phyloP scores from a whole-genome alignment of 2,113 vertebrate genomes.

The Peromyscus polionotus region DNA sequence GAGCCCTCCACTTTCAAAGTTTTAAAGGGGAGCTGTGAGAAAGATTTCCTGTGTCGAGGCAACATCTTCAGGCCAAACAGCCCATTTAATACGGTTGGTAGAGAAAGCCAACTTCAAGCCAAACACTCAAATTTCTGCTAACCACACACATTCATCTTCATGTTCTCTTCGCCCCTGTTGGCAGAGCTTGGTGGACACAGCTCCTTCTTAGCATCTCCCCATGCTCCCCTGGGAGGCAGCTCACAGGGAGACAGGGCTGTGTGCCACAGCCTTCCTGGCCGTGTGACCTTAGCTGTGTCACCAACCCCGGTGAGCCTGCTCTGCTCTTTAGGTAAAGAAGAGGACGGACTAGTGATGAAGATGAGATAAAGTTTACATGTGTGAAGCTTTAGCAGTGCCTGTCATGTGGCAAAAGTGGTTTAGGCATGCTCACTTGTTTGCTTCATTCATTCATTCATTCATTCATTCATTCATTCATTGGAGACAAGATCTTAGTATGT shows the following conservation, averaged over 20 bases:
- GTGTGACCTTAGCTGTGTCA: background rate
- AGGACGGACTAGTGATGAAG: background rate
- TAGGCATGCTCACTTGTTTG: background rate
- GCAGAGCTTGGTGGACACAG: slow-evolving; percentile 69
- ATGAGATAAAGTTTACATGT: fast-evolving
- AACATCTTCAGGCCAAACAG: slow-evolving; percentile 65
- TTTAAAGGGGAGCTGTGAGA: background rate
- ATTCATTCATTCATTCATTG: background rate
- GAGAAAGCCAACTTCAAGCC: slow-evolving; percentile 77
- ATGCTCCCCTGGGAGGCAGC: slow-evolving; percentile 29
- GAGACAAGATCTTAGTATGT: background rate
- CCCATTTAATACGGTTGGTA: slow-evolving; percentile 72
- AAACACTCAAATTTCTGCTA: slow-evolving; percentile 73
- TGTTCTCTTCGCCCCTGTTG: slow-evolving; percentile 74
- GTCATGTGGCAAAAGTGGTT: fast-evolving
- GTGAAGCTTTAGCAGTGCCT: background rate
- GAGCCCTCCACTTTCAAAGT: background rate
- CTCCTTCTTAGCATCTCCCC: slow-evolving; percentile 37
- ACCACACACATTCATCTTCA: slow-evolving; percentile 74
- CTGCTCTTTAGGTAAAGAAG: background rate
- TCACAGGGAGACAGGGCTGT: background rate
- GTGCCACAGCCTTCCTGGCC: background rate
- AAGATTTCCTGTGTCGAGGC: slow-evolving; percentile 33
- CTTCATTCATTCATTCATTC: background rate
- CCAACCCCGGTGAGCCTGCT: background rate